Conservation (phyloP, 2,888 invertebrate species). For the Plebejus anna region DNA sequence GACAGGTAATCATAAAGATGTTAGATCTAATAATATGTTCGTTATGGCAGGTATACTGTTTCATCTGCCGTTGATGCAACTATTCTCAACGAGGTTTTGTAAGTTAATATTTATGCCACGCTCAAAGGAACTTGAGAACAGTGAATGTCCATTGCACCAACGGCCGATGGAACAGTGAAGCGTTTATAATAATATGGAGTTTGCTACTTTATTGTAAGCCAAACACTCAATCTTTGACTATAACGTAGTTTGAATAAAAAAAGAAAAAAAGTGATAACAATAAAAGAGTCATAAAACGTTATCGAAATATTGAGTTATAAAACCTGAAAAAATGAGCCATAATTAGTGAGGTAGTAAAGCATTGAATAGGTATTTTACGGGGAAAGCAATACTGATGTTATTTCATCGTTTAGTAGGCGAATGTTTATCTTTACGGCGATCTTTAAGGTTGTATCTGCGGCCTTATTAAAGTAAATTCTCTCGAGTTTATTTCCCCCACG, state of each 20-base stretch:
- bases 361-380: conserved; percentile 62
- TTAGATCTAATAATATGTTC: too few relatives aligned
- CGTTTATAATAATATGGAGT: too few relatives aligned
- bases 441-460: conserved; percentile 16
- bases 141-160: too few relatives aligned
- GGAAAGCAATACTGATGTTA: conserved; percentile 45
- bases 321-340: conserved; percentile 47
- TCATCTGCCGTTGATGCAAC: too few relatives aligned
- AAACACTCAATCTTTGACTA: too few relatives aligned
- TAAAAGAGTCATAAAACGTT: conserved; percentile 43
- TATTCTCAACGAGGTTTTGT: too few relatives aligned
- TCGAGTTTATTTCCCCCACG: background rate
- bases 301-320: conserved; percentile 50
- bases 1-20: too few relatives aligned
- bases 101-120: too few relatives aligned
- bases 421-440: conserved; percentile 28
- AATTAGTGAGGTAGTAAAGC: conserved; percentile 60
- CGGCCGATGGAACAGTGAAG: too few relatives aligned
- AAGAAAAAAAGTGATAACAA: background rate
- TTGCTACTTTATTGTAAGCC: too few relatives aligned
- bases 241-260: background rate
- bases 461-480: conserved; percentile 17
- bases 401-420: conserved; percentile 34
- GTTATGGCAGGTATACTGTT: too few relatives aligned
- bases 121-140: too few relatives aligned